phyloP scores from a whole-genome alignment of 2,888 invertebrate genomes.

The Drosophila mayaguana region DNA sequence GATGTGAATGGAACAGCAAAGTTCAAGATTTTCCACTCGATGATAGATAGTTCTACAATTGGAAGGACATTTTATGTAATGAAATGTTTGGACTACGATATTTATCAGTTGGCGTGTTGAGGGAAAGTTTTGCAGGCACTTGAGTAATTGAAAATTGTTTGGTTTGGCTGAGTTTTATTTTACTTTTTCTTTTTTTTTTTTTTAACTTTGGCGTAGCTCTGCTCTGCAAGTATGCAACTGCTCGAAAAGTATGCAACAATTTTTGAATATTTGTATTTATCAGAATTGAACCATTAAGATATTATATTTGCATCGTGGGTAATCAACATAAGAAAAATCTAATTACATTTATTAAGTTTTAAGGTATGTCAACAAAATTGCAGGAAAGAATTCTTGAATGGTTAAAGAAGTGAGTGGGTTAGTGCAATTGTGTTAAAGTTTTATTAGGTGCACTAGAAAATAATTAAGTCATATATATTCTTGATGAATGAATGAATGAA shows the following conservation, averaged over 20 bases:
- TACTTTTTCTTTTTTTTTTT: background rate
- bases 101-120: conserved; percentile 5
- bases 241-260: background rate
- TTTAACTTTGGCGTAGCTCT: background rate
- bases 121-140: background rate
- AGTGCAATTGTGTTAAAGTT: background rate
- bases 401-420: background rate
- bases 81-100: conserved; percentile 13
- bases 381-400: no score
- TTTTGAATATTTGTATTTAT: background rate
- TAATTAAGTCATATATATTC: no score
- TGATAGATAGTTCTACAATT: conserved; percentile 21
- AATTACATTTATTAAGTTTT: no score
- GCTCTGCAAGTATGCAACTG: no score
- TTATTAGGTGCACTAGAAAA: background rate
- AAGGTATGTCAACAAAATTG: no score
- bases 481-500: background rate
- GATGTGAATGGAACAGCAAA: conserved; percentile 55
- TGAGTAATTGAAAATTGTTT: conserved; percentile 10
- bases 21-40: conserved; percentile 44
- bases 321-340: no score
- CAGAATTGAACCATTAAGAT: no score
- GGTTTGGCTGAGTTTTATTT: background rate
- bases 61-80: conserved; percentile 16
- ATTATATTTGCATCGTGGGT: no score